Evolutionary conservation across 2,888 invertebrate species (phyloP), one percentile per base, ranked within the genome.

Genomic region (Trachelus iudaicus): DNA sequence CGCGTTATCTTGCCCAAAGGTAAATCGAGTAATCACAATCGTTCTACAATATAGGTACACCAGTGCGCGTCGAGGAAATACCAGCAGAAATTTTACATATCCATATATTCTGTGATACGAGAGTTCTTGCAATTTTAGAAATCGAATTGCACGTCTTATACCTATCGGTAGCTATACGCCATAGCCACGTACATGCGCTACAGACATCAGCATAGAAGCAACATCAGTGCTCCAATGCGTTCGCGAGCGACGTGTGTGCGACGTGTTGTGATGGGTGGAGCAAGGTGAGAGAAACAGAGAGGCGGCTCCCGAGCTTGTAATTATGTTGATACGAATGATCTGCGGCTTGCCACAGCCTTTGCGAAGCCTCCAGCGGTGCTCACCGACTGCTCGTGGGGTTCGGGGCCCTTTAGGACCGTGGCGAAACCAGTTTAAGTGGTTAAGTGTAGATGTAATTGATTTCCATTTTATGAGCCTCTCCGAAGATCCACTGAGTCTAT

Each of bases 281-380:
- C 89, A 89, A 89, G 90, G 90, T 89, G 91, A 90, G 90, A 90
- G 90, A 90, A 90, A 91, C 89, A 87, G 90, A 90, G 90, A 90
- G 91, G 90, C 91, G 91, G 91, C 91, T 91, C 89, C 91, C 89
- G 90, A 91, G 91, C 91, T 91, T 91, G 91, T 91, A 91, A 91
- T 91, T 91, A 91, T 90, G 91, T 91, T 91, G 91, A 91, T 91
- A 91, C 91, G 91, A 91, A 91, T 91, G 91, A 91, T 91, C 91
- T 91, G 90, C 90, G 90, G 91, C 90, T 80, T 76, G 90, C 91
- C 90, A 86, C 90, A 90, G 87, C 89, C 87, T 87, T 23, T 85
- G 80, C 78, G 82, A 84, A 85, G 89, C 90, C 89, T 85, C 86
- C 87, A 90, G 90, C 90, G 87, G 85, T 89, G 89, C 87, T 90